A percentile compares a stretch with the other conserved stretches of the same genome.
These are phyloP conservation scores for Recurvirostra avosetta DNA, from an alignment of 2,113 vertebrate species.

Conservation along the genomic window DNA sequence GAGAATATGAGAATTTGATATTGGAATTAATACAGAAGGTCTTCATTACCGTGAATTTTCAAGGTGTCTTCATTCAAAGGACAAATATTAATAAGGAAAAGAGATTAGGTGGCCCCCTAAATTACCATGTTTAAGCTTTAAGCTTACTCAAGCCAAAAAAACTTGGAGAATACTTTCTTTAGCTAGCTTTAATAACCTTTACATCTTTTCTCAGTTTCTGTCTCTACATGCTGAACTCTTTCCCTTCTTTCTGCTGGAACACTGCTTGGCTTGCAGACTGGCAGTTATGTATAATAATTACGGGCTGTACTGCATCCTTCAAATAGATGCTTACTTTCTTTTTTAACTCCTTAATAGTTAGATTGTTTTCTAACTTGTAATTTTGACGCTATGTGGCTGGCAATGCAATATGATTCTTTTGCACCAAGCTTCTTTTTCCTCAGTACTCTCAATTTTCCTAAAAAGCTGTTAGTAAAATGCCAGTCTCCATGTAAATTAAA, in stretches of 20 bases:
- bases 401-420: background rate
- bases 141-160: background rate
- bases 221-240: background rate
- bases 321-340: slow-evolving; percentile 5
- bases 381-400: background rate
- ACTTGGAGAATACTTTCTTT: background rate
- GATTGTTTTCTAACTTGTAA: background rate
- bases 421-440: background rate
- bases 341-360: slow-evolving; percentile 17
- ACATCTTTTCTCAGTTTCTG: background rate
- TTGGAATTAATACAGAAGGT: background rate
- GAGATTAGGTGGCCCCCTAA: background rate
- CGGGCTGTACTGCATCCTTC: background rate
- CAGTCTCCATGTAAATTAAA: background rate
- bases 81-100: background rate
- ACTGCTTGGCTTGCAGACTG: background rate
- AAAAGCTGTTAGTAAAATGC: slow-evolving; percentile 19
- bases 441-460: background rate
- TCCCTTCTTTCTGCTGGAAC: background rate
- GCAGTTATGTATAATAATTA: background rate
- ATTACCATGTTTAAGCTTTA: background rate
- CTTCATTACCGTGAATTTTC: background rate
- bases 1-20: background rate
- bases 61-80: background rate
- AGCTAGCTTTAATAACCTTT: background rate